phyloP scores from a whole-genome alignment of 2,113 vertebrate genomes.

The Clarias magur region DNA sequence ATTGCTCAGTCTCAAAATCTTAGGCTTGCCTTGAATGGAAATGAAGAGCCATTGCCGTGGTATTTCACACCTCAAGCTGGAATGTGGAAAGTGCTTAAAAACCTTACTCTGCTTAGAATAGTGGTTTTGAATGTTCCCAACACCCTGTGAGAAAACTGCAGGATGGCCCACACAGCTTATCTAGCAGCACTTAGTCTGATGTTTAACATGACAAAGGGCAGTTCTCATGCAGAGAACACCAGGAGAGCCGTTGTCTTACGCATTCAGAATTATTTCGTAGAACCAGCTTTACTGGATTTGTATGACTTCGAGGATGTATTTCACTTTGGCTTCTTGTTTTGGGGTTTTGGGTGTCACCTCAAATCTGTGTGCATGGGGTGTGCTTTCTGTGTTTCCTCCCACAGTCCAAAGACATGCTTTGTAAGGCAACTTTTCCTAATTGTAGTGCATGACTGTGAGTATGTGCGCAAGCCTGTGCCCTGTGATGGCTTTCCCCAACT shows the following conservation, averaged over 20 bases:
- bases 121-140: not conserved
- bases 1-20: not conserved
- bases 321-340: not conserved
- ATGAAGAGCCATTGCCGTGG: not conserved
- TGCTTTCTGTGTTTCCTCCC: no score
- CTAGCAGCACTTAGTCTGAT: not conserved
- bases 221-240: not conserved
- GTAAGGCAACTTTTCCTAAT: no score
- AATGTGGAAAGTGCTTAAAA: slow-evolving; percentile 25
- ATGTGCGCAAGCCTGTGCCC: no score
- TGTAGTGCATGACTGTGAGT: no score
- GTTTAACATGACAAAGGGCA: slow-evolving; percentile 29
- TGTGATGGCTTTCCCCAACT: no score
- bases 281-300: not conserved
- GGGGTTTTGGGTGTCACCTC: no score
- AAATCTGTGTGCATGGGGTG: no score
- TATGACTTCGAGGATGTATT: not conserved
- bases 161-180: not conserved
- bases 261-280: not conserved
- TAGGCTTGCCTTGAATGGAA: not conserved
- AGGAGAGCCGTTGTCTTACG: not conserved
- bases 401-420: no score
- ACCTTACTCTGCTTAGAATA: not conserved
- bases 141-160: not conserved
- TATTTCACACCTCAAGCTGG: slow-evolving; percentile 30